Conservation (phyloP, 2,797 vertebrate genomes). For the Harpagifer antarcticus region DNA sequence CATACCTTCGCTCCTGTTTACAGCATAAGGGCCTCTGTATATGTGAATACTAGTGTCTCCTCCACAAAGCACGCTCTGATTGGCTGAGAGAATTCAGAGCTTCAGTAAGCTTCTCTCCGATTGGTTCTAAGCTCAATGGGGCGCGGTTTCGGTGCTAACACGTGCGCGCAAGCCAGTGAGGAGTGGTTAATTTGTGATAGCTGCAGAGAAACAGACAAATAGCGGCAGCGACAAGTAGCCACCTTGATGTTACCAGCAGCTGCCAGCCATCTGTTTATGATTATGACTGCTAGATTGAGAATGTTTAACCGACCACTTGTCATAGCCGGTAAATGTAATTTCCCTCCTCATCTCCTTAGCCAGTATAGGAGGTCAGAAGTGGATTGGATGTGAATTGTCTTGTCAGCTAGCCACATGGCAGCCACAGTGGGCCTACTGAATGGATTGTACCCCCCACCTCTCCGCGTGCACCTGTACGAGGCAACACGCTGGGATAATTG, state of each 20-base stretch:
- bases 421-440: neutral
- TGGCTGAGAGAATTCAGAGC: conserved; percentile 15
- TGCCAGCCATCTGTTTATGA: conserved; percentile 61
- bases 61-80: conserved; percentile 68
- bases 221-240: conserved; percentile 25
- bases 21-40: conserved; percentile 51
- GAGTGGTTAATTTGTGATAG: conserved; percentile 8
- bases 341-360: conserved; percentile 8
- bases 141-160: conserved; percentile 40
- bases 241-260: conserved; percentile 56
- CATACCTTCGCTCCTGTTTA: conserved; percentile 71
- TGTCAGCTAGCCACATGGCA: conserved; percentile 19
- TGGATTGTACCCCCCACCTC: neutral
- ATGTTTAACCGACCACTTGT: conserved; percentile 57
- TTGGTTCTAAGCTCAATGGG: conserved; percentile 37
- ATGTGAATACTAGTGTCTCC: conserved; percentile 1
- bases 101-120: neutral
- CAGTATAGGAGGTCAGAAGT: conserved; percentile 7
- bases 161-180: conserved; percentile 40
- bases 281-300: conserved; percentile 51
- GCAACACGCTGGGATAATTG: conserved; percentile 9
- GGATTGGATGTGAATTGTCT: conserved; percentile 13
- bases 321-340: conserved; percentile 44
- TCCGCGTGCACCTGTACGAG: conserved; percentile 28
- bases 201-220: neutral